phyloP scores from a whole-genome alignment of 2,797 vertebrate species.

The Chloroceryle inda region DNA sequence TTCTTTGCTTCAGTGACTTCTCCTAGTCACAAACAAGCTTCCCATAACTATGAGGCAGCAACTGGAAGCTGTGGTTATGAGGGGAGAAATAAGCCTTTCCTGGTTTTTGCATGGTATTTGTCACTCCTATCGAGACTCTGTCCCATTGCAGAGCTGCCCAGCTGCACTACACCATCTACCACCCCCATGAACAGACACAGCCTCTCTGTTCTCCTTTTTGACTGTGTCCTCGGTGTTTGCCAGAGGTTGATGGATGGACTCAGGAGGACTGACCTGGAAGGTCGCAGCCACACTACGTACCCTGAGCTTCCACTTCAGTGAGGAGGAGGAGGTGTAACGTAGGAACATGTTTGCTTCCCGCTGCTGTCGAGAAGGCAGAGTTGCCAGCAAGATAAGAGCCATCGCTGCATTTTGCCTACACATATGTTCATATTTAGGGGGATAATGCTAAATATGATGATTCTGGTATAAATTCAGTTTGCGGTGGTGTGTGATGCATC shows the following conservation, averaged over 20 bases:
- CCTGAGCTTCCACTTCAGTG: neutral
- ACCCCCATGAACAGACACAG: accelerated
- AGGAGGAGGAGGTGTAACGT: neutral
- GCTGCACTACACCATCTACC: neutral
- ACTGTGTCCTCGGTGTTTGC: neutral
- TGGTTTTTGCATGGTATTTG: neutral
- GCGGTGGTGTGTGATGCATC: neutral
- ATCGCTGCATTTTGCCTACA: neutral
- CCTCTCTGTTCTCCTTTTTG: neutral
- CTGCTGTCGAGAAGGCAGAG: neutral
- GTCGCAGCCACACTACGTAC: neutral
- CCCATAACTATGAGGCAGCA: neutral
- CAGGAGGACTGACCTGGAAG: neutral
- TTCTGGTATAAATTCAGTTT: neutral
- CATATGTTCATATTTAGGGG: neutral
- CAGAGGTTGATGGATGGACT: neutral
- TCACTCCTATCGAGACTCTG: neutral
- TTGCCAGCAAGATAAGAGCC: neutral
- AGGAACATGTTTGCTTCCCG: neutral
- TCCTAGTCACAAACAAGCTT: neutral
- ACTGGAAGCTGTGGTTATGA: neutral
- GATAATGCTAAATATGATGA: neutral
- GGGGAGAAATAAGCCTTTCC: neutral
- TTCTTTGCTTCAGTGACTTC: neutral
- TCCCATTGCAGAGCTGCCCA: neutral